Evolutionary conservation across 1,140 invertebrate species (phyloP), one percentile per base, ranked within the genome.

Genomic region (Ceratina calcarata): DNA sequence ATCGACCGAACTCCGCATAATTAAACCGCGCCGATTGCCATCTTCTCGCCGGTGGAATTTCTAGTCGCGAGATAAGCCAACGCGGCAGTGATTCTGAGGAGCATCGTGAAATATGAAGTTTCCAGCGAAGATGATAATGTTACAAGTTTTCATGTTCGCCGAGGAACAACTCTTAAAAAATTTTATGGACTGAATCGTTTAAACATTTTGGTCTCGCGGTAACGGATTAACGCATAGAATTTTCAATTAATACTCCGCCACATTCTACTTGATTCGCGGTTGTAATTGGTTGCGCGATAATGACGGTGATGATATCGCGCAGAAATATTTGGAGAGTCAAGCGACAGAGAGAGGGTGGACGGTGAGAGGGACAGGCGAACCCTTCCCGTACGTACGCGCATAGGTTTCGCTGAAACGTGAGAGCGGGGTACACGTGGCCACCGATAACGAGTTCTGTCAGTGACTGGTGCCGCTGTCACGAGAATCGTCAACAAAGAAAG

Each of bases 1-100:
- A 74, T 79, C 79, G 83, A 64, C 61, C 74, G 86, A 87, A 87
- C 82, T 85, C 80, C 62, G 86, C 86, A 87, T 87, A 87, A 87
- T 87, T 87, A 83, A 87, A 80, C 83, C 78, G 71, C 74, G 80
- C 82, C 83, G 80, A 87, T 87, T 82, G 83, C 75, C 62, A 87
- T 87, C 86, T 87, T 78, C 37, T 45, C 61, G 73, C 72, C 57
- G 65, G 32, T 62, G 69, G 71, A 80, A 78, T 78, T 74, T 79
- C 70, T 49, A 60, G 66, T 71, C 73, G 68, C 51, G 68, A 80
- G 82, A 85, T 85, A 85, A 85, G 83, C 73, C 73, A 68, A 15
- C 82, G 57, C 49, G 71, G n/a, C 32, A n/a, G 18, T 20, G 32
- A 65, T 22, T 55, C 32, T 15, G 27, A 45, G 55, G 49, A 45